phyloP scores from a whole-genome alignment of 2,113 vertebrate genomes.

The Lophius piscatorius region DNA sequence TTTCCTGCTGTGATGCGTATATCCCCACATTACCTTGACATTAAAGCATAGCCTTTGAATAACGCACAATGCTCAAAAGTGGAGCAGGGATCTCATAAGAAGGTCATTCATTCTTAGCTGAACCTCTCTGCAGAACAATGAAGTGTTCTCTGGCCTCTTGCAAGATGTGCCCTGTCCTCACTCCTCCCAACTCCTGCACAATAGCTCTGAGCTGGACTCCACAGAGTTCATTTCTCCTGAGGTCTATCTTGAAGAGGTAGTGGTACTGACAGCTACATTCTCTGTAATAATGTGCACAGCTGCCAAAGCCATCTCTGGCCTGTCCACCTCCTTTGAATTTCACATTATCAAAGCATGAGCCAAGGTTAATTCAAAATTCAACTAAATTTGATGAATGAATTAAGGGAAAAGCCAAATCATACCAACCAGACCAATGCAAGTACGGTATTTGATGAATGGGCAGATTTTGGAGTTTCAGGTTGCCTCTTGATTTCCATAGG shows the following conservation, averaged over 20 bases:
- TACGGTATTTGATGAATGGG: no score
- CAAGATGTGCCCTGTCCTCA: conserved; percentile 51
- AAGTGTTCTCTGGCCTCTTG: conserved; percentile 46
- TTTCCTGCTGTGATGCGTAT: conserved; percentile 58
- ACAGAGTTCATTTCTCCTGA: conserved; percentile 53
- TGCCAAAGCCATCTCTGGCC: conserved; percentile 74
- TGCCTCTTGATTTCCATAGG: no score
- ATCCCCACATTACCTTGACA: conserved; percentile 68
- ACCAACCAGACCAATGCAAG: no score
- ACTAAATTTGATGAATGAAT: conserved; percentile 27
- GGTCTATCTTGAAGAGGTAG: conserved; percentile 47
- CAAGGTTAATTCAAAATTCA: conserved; percentile 13
- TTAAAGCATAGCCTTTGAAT: conserved; percentile 49
- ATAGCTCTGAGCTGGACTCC: conserved; percentile 43
- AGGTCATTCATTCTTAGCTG: conserved; percentile 65
- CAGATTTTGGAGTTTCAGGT: no score
- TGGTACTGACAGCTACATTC: conserved; percentile 56
- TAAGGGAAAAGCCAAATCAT: not conserved
- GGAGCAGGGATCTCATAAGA: conserved; percentile 59
- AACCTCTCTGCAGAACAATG: conserved; percentile 61
- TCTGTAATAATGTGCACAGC: conserved; percentile 71
- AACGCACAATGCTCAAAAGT: conserved; percentile 51
- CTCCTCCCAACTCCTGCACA: conserved; percentile 37
- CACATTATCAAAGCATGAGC: conserved; percentile 52
- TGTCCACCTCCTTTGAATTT: conserved; percentile 80